Evolutionary conservation across 2,888 invertebrate species (phyloP).

Genomic region (Serrognathus titanus): DNA sequence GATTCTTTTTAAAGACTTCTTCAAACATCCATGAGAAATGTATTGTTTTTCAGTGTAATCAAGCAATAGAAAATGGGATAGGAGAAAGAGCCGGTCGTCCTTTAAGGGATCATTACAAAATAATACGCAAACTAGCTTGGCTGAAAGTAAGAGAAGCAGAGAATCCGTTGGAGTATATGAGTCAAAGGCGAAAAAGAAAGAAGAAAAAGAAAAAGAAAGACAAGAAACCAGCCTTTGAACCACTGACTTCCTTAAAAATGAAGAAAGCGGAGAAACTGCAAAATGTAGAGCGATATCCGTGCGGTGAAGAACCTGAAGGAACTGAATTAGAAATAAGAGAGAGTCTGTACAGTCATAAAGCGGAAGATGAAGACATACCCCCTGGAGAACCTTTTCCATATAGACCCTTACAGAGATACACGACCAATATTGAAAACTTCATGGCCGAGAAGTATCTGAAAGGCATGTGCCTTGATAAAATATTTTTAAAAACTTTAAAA

Average conservation of each 20-base stretch:
- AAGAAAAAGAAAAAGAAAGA: conserved; percentile 28
- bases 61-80: conserved; percentile 46
- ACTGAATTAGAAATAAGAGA: conserved; percentile 32
- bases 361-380: conserved; percentile 36
- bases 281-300: conserved; percentile 11
- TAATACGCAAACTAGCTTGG: conserved; percentile 46
- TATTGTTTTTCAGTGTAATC: conserved; percentile 35
- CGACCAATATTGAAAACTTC: conserved; percentile 45
- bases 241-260: conserved; percentile 24
- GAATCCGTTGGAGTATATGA: conserved; percentile 33
- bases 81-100: conserved; percentile 44
- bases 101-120: conserved; percentile 44
- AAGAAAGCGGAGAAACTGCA: conserved; percentile 14
- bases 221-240: conserved; percentile 23
- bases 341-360: conserved; percentile 36
- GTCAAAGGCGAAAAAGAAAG: conserved; percentile 30
- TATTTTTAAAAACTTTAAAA: conserved; percentile 44
- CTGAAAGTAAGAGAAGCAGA: conserved; percentile 36
- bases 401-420: conserved; percentile 44
- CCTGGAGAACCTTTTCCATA: conserved; percentile 36
- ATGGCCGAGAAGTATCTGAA: conserved; percentile 50
- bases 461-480: conserved; percentile 47
- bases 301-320: conserved; percentile 16
- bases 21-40: background rate
- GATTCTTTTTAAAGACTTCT: background rate